These are phyloP conservation scores for Nymphalis io DNA, from an alignment of 1,140 invertebrate genomes.

Conservation along the genomic window DNA sequence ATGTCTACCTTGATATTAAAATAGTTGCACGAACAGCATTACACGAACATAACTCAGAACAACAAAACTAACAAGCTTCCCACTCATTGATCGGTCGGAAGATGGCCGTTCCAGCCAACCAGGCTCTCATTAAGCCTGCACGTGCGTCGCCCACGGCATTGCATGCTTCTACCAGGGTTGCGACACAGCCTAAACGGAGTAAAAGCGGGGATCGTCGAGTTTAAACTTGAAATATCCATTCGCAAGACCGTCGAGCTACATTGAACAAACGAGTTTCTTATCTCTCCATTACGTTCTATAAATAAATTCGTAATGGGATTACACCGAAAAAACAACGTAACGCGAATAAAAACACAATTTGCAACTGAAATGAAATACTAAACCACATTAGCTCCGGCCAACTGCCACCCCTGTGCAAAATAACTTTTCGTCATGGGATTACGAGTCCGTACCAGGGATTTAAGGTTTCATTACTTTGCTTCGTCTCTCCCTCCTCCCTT, in stretches of 20 bases:
- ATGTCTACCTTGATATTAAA: constrained; percentile 35
- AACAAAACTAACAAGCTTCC: constrained; percentile 46
- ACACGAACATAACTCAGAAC: constrained; percentile 38
- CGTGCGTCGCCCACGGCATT: constrained; percentile 67
- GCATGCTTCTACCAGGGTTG: constrained; percentile 41
- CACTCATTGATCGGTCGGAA: constrained; percentile 50
- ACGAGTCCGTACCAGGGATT: constrained; percentile 78
- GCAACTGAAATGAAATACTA: constrained; percentile 69
- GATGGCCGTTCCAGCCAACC: constrained; percentile 47
- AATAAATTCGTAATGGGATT: constrained; percentile 27
- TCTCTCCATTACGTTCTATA: constrained; percentile 26
- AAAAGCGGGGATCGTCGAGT: constrained; percentile 20
- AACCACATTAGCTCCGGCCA: constrained; percentile 76
- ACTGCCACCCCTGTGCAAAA: constrained; percentile 68
- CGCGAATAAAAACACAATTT: constrained; percentile 71
- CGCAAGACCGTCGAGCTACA: constrained; percentile 11
- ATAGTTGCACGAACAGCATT: constrained; percentile 39
- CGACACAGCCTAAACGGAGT: constrained; percentile 23
- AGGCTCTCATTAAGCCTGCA: constrained; percentile 67
- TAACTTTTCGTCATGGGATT: constrained; percentile 77
- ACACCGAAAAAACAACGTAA: constrained; percentile 35
- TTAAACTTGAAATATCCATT: constrained; percentile 1
- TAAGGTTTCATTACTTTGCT: constrained; percentile 78
- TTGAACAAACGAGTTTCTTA: constrained; percentile 28
- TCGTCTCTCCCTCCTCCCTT: constrained; percentile 43